Evolutionary conservation across 2,888 invertebrate genomes (phyloP).

Genomic region (Andrena marginata): DNA sequence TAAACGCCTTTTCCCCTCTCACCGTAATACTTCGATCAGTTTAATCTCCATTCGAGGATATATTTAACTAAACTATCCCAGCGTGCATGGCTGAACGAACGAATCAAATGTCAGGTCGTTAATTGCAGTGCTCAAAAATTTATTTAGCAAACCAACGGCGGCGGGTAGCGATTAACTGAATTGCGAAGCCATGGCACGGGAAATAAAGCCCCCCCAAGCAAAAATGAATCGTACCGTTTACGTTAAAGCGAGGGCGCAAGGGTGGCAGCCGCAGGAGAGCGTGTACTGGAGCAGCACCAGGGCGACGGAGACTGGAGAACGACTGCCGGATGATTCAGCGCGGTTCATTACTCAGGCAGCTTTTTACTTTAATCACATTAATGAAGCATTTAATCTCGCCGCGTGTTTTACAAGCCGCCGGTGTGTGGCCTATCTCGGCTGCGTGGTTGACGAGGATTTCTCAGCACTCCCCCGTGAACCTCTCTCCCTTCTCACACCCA

Average conservation of each 20-base stretch:
- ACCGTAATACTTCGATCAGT: no score
- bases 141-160: no score
- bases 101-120: no score
- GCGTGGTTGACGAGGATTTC: slow-evolving; percentile 80
- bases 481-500: slow-evolving; percentile 13
- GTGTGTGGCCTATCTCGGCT: slow-evolving; percentile 82
- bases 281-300: not conserved
- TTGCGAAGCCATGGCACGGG: no score
- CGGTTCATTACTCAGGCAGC: slow-evolving; percentile 84
- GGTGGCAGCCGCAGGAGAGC: slow-evolving; percentile 11
- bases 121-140: no score
- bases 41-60: no score
- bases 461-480: slow-evolving; percentile 57
- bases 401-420: slow-evolving; percentile 84
- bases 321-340: slow-evolving; percentile 82
- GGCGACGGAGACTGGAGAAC: slow-evolving; percentile 48
- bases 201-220: no score
- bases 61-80: no score
- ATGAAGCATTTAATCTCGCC: slow-evolving; percentile 85
- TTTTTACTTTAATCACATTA: slow-evolving; percentile 85
- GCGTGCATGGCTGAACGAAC: no score
- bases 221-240: no score
- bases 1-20: no score
- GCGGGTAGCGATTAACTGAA: no score
- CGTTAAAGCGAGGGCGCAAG: not conserved